A percentile compares a stretch with the other conserved stretches of the same genome.
Evolutionary conservation across 2,113 vertebrate species (phyloP).

Genomic region (Tragelaphus imberbis): DNA sequence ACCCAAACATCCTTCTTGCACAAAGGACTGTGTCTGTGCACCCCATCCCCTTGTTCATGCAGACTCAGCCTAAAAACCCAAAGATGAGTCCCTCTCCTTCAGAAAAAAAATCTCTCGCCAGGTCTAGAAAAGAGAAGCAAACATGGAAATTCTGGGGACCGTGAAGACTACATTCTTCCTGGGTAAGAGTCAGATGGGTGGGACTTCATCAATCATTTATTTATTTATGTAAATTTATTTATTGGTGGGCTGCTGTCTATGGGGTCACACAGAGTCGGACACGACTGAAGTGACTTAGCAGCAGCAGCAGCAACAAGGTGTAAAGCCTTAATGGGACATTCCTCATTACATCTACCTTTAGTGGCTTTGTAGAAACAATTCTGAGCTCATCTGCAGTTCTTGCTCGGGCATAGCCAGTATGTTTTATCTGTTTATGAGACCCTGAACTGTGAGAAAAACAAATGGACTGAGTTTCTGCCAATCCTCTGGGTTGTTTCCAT

Average conservation of each 20-base stretch:
- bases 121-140: not conserved
- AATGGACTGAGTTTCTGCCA: not conserved
- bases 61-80: not conserved
- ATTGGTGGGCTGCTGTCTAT: not conserved
- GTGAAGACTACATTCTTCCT: not conserved
- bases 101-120: not conserved
- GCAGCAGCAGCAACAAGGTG: too few species aligned
- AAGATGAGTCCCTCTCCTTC: not conserved
- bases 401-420: fast-evolving
- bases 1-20: not conserved
- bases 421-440: not conserved
- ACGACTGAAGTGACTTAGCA: too few species aligned
- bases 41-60: not conserved
- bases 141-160: not conserved
- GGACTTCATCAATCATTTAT: not conserved
- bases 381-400: not conserved
- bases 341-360: not conserved
- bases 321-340: not conserved
- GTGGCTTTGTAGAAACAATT: not conserved
- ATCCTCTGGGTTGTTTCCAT: not conserved
- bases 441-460: not conserved
- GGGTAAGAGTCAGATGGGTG: not conserved
- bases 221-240: not conserved
- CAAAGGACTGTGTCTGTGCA: fast-evolving
- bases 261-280: too few species aligned